A percentile compares a stretch with the other conserved stretches of the same genome.
Conservation (phyloP, 2,797 vertebrate species). For the Gallinago solitaria region DNA sequence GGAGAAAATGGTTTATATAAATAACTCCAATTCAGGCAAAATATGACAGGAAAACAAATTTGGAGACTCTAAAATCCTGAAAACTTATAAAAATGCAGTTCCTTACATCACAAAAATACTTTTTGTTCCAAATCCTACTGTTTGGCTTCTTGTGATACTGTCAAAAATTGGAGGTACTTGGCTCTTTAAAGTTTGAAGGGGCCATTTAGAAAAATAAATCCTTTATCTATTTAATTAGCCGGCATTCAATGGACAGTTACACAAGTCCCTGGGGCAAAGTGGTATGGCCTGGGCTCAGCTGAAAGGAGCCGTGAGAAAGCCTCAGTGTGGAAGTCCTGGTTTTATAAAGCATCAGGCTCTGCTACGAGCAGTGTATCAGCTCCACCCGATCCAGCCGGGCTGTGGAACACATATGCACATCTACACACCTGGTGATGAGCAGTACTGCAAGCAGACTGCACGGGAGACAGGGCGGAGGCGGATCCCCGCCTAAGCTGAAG, state of each 20-base stretch:
- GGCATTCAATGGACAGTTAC: background rate
- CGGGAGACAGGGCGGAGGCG: background rate
- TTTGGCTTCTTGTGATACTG: background rate
- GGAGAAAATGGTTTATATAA: background rate
- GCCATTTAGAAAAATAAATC: background rate
- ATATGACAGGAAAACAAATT: background rate
- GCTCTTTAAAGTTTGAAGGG: background rate
- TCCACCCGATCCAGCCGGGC: background rate
- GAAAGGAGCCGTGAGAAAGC: background rate
- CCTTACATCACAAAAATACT: background rate
- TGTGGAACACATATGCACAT: rapidly evolving
- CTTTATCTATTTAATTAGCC: background rate
- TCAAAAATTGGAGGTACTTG: background rate
- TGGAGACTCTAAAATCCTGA: background rate
- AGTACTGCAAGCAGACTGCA: background rate
- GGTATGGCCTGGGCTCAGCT: background rate
- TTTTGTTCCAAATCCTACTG: background rate
- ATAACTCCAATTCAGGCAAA: background rate
- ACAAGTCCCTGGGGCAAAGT: background rate
- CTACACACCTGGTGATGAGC: background rate
- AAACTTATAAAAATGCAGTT: background rate
- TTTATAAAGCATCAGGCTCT: background rate
- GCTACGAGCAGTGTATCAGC: background rate
- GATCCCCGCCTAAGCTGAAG: background rate
- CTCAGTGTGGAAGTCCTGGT: background rate